Conservation (phyloP, 2,113 vertebrate genomes). For the Pyrgilauda ruficollis region DNA sequence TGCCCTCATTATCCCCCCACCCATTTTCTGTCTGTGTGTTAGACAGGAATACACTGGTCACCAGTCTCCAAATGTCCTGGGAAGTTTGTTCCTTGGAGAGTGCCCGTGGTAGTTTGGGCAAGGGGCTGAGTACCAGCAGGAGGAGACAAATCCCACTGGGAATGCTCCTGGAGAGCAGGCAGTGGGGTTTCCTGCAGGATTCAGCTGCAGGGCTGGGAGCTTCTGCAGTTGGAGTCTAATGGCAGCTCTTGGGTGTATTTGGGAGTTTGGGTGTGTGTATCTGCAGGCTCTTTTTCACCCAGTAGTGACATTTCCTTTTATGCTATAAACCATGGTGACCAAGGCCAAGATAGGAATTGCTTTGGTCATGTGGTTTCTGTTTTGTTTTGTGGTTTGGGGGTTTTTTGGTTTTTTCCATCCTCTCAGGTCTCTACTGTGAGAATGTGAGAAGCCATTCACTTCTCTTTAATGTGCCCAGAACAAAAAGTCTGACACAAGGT, state of each 20-base stretch:
- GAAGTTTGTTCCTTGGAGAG: neutral
- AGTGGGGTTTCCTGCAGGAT: neutral
- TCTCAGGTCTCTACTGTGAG: neutral
- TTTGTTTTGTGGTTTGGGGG: neutral
- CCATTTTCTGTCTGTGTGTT: neutral
- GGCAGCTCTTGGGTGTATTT: neutral
- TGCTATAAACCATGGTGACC: neutral
- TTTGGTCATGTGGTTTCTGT: neutral
- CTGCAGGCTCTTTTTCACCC: neutral
- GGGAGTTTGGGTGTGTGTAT: neutral
- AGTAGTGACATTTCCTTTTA: neutral
- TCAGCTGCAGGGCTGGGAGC: neutral
- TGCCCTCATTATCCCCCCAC: constrained; percentile 11
- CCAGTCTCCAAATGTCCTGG: neutral
- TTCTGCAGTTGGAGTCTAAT: neutral
- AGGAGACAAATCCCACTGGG: constrained; percentile 38
- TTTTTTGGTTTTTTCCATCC: neutral
- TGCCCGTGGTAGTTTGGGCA: neutral
- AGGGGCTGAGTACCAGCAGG: neutral
- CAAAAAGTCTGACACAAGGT: neutral
- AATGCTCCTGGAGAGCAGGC: neutral
- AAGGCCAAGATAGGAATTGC: neutral
- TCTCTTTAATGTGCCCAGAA: neutral
- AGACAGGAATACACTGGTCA: neutral
- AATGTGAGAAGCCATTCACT: neutral